Evolutionary conservation across 2,797 vertebrate species (phyloP).

Genomic region (Remorina albescens): DNA sequence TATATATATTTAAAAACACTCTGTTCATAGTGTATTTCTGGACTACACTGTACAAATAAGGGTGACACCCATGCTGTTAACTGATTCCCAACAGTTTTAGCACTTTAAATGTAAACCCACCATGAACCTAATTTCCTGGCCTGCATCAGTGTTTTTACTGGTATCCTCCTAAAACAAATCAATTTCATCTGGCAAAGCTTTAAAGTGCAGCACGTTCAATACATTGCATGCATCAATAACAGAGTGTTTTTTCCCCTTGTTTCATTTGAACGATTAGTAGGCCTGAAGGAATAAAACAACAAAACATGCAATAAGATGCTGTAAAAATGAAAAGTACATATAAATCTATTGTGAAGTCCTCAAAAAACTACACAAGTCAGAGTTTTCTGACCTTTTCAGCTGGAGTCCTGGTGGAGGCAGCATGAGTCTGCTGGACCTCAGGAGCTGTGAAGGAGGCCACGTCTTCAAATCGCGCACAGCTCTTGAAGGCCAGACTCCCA

Average conservation of each 20-base stretch:
- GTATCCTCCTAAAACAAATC: too few relatives aligned
- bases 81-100: background rate
- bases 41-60: background rate
- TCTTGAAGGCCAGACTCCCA: constrained; percentile 89
- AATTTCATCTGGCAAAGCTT: background rate
- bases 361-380: background rate
- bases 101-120: background rate
- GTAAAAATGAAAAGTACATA: background rate
- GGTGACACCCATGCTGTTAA: background rate
- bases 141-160: too few relatives aligned
- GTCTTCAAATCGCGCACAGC: constrained; percentile 80
- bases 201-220: background rate
- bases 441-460: constrained; percentile 88
- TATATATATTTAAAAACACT: background rate
- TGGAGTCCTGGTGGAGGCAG: constrained; percentile 59
- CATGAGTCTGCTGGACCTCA: constrained; percentile 80
- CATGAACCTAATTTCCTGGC: background rate
- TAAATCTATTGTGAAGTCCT: background rate
- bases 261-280: background rate
- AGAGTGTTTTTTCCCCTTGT: background rate
- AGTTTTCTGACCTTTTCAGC: constrained; percentile 78
- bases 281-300: background rate
- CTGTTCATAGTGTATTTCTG: background rate
- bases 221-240: background rate
- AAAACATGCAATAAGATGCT: background rate